A percentile compares a stretch with the other conserved stretches of the same genome.
These are phyloP conservation scores for Apaloderma vittatum DNA, from an alignment of 2,113 vertebrate genomes.

Conservation along the genomic window DNA sequence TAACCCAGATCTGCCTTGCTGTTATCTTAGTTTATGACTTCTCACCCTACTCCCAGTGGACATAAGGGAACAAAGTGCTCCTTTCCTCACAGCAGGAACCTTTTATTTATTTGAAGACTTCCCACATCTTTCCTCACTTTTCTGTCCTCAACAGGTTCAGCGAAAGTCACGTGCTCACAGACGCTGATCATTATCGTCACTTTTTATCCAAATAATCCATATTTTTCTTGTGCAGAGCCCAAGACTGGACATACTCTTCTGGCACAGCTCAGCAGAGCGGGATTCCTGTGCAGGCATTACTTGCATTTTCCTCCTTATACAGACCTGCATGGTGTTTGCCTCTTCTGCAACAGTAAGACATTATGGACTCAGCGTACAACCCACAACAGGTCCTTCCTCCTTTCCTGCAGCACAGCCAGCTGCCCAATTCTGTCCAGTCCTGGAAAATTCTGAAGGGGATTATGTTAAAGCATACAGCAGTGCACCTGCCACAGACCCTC, in stretches of 20 bases:
- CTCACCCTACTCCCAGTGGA: background rate
- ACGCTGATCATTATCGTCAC: background rate
- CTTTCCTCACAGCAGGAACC: background rate
- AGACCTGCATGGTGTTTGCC: background rate
- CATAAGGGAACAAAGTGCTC: slow-evolving; percentile 20
- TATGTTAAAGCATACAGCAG: background rate
- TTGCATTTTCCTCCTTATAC: background rate
- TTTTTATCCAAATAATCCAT: background rate
- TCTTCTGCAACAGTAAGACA: background rate
- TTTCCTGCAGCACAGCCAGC: background rate
- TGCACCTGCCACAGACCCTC: background rate
- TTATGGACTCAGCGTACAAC: background rate
- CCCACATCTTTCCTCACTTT: background rate
- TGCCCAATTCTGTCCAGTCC: background rate
- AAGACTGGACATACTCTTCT: background rate
- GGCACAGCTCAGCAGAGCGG: background rate
- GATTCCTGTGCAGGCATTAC: rapidly evolving
- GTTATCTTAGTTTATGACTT: slow-evolving; percentile 9
- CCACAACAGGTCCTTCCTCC: background rate
- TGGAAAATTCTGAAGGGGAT: background rate
- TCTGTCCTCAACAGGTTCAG: background rate
- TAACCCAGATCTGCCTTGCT: slow-evolving; percentile 6
- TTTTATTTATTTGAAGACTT: slow-evolving; percentile 21
- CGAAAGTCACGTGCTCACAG: background rate
- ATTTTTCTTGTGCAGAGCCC: background rate